Evolutionary conservation across 2,113 vertebrate species (phyloP), one percentile per base, ranked within the genome.

Genomic region (Gavia stellata): DNA sequence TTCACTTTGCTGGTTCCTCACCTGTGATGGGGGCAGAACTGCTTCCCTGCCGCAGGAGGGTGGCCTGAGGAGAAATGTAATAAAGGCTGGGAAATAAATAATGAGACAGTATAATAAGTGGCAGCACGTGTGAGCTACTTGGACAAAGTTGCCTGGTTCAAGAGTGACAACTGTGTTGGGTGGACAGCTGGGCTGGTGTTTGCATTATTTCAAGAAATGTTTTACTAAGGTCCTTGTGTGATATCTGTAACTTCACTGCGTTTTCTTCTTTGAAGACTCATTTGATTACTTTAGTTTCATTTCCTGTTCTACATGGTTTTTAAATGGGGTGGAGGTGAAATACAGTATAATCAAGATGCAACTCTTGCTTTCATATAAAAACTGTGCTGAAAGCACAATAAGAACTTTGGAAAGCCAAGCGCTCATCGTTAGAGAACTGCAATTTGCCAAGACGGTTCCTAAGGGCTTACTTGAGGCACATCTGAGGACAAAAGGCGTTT

Each of bases 231-330:
- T 86, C 25, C 44, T 61, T 31, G 9, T 58, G 40, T 50, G 72
- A 31, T 89, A 68, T 38, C 68, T 84, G 33, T 68, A 56, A 47
- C 55, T 94, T 63, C 29, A 12, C 15, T 75, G 68, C 0, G 0
- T 81, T 96, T 42, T 79, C 42, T 75, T 87, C 62, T 81, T 91
- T 62, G 71, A 88, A 88, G 68, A 55, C 45, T 94, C 25, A 13
- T 91, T 93, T 91, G 84, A 59, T 87, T 86, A 58, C 40, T 82
- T 88, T 9, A 71, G 52, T 79, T 50, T 95, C 58, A n/a, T 92
- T 92, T 94, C 52, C 90, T 68, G 40, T 88, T 90, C 58, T 81
- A 19, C 25, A 0, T 42, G 38, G 9, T 36, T 83, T 86, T 90
- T 67, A 75, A 81, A 86, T 49, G 38, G 61, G 34, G 63, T 78